A percentile compares a stretch with the other conserved stretches of the same genome.
Evolutionary conservation across 2,797 vertebrate species (phyloP).

Genomic region (Cyprinodon diabolis): DNA sequence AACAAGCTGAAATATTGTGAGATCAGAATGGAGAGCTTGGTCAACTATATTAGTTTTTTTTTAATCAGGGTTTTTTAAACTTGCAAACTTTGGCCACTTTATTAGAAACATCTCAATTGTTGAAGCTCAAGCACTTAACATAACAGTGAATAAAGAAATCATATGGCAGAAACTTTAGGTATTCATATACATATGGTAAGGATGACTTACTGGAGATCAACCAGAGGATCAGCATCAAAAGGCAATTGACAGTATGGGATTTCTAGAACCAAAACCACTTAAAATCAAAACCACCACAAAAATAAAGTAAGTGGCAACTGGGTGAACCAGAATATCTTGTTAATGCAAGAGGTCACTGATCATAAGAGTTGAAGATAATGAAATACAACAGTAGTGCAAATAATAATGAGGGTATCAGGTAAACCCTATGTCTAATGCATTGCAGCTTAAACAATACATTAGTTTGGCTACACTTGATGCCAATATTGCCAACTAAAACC

Average conservation of each 20-base stretch:
- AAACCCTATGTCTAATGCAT: background rate
- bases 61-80: conserved; percentile 35
- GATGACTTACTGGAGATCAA: background rate
- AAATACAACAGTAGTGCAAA: background rate
- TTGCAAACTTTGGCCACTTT: background rate
- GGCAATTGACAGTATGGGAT: background rate
- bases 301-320: background rate
- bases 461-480: background rate
- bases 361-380: background rate
- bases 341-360: background rate
- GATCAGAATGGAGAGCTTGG: conserved; percentile 6
- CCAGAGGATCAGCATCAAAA: background rate
- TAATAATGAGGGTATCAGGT: background rate
- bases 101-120: background rate
- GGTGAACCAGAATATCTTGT: background rate
- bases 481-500: background rate
- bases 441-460: background rate
- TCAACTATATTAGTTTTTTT: conserved; percentile 13
- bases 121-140: background rate
- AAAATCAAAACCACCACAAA: background rate
- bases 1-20: conserved; percentile 27
- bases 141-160: background rate
- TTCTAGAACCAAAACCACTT: background rate
- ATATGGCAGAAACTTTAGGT: background rate
- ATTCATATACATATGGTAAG: background rate